These are phyloP conservation scores for Zapornia atra DNA, from an alignment of 2,113 vertebrate genomes.

Conservation along the genomic window DNA sequence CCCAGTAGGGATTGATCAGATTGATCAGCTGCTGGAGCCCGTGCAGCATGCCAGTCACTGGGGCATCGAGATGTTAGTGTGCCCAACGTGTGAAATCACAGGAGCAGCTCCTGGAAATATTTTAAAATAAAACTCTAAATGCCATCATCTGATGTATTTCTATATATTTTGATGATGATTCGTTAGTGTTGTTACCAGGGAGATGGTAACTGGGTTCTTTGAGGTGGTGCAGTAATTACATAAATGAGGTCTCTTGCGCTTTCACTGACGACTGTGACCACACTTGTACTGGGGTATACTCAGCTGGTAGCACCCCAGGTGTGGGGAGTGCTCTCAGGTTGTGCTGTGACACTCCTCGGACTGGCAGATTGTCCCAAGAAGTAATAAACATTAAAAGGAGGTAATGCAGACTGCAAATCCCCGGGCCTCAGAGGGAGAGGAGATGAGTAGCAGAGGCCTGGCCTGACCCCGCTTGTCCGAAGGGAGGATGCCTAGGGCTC, in stretches of 20 bases:
- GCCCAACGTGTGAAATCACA: neutral
- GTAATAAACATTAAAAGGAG: neutral
- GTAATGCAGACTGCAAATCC: neutral
- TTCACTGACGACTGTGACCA: no score
- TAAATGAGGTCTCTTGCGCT: neutral
- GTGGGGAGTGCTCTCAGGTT: neutral
- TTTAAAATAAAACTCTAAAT: neutral
- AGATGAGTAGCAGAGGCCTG: neutral
- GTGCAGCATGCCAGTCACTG: rapidly evolving
- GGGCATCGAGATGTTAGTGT: neutral
- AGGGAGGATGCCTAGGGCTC: neutral
- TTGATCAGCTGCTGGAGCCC: neutral
- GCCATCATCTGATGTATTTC: no score
- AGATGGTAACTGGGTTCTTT: neutral
- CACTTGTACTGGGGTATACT: no score
- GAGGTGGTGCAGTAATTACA: neutral
- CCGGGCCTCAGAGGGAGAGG: neutral
- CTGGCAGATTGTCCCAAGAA: neutral
- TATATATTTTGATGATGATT: neutral
- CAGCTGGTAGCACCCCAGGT: neutral
- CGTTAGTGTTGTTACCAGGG: neutral
- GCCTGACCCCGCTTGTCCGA: neutral
- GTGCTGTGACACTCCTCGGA: neutral
- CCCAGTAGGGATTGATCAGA: neutral
- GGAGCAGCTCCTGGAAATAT: neutral